These are phyloP conservation scores for Nansenia antarctica DNA, from an alignment of 2,113 vertebrate genomes.

Conservation along the genomic window DNA sequence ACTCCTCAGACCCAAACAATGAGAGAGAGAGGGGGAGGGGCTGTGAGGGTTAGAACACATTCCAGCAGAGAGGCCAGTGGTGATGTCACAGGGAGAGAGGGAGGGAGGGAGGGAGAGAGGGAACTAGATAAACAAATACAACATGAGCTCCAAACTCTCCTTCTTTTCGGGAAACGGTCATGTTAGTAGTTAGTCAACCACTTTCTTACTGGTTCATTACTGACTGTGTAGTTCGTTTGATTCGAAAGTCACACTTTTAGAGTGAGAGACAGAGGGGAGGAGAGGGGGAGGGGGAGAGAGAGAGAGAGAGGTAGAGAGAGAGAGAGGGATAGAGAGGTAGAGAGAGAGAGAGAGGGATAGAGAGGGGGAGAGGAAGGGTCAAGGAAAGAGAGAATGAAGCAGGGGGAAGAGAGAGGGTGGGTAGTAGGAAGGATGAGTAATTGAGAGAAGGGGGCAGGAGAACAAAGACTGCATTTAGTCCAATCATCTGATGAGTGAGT, in stretches of 20 bases:
- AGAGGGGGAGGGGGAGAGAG: neutral
- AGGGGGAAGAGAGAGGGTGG: too few species aligned
- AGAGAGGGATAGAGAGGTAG: neutral
- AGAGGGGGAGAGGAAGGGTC: neutral
- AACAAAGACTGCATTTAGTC: conserved; percentile 42
- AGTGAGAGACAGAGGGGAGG: neutral
- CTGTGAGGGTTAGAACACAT: conserved; percentile 57
- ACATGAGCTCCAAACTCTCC: neutral
- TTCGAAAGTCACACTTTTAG: too few species aligned
- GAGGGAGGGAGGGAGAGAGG: neutral
- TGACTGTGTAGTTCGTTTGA: too few species aligned
- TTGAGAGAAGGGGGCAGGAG: neutral
- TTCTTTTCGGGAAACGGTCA: too few species aligned
- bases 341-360: neutral
- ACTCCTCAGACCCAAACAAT: conserved; percentile 54
- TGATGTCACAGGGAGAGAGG: conserved; percentile 60
- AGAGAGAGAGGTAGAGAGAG: neutral
- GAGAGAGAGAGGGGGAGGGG: conserved; percentile 26
- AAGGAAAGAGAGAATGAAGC: too few species aligned
- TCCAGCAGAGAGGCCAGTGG: conserved; percentile 59
- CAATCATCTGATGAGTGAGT: neutral
- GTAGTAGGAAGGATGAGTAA: neutral
- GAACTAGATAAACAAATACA: neutral
- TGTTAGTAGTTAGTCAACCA: too few species aligned
- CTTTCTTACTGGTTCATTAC: too few species aligned